Evolutionary conservation across 1,140 invertebrate species (phyloP).

Genomic region (Eueides isabella): DNA sequence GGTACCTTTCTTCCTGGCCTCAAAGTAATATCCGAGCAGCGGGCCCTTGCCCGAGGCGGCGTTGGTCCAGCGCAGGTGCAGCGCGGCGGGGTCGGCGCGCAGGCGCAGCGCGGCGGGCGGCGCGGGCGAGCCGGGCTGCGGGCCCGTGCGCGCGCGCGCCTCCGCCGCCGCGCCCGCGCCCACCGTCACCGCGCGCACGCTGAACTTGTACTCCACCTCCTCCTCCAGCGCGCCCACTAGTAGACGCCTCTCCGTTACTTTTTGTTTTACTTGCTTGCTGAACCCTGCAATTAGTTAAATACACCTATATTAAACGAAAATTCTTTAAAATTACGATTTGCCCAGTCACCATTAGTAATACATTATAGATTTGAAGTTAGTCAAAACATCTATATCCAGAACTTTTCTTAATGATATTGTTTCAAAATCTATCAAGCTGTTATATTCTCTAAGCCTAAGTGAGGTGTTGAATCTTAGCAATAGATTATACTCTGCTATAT

Average conservation of each 20-base stretch:
- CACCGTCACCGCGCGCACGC: slow-evolving; percentile 93
- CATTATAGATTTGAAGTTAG: too few species aligned
- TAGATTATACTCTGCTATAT: not conserved
- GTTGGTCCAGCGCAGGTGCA: slow-evolving; percentile 95
- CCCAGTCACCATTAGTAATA: too few species aligned
- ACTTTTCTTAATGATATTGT: too few species aligned
- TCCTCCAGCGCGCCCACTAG: slow-evolving; percentile 94
- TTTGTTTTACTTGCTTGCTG: slow-evolving; percentile 97
- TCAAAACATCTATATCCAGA: too few species aligned
- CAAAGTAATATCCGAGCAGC: slow-evolving; percentile 96
- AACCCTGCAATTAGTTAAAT: slow-evolving; percentile 83
- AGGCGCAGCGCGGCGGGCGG: slow-evolving; percentile 87
- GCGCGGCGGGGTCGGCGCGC: slow-evolving; percentile 90
- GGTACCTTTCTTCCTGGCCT: slow-evolving; percentile 93
- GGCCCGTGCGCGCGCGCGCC: slow-evolving; percentile 95
- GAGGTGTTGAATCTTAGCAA: not conserved
- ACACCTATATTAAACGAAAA: too few species aligned
- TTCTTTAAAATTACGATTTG: too few species aligned
- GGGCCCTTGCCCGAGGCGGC: slow-evolving; percentile 92
- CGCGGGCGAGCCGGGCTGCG: slow-evolving; percentile 95
- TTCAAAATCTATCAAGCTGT: too few species aligned
- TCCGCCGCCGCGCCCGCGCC: slow-evolving; percentile 89
- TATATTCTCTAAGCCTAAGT: too few species aligned
- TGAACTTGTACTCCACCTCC: slow-evolving; percentile 95
- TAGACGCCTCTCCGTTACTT: slow-evolving; percentile 90